Conservation (phyloP, 2,113 vertebrate species). For the Labeo rohita region DNA sequence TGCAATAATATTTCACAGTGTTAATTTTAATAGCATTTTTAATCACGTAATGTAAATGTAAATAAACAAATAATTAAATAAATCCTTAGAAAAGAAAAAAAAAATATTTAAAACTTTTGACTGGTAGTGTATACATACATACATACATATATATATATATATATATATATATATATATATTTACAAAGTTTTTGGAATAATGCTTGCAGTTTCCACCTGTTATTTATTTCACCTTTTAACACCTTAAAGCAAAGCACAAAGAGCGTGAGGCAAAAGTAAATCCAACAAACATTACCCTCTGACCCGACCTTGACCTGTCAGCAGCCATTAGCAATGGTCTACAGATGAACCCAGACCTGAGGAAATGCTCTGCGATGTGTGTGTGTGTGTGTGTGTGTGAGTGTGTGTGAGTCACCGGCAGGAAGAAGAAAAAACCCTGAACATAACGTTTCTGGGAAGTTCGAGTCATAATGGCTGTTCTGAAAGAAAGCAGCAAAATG, state of each 20-base stretch:
- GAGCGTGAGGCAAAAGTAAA: background rate
- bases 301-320: conserved; percentile 33
- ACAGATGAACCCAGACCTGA: conserved; percentile 37
- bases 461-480: background rate
- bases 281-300: conserved; percentile 17
- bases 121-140: background rate
- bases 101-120: no score
- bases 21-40: no score
- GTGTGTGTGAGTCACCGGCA: conserved; percentile 14
- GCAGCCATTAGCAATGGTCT: conserved; percentile 36
- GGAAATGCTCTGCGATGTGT: conserved; percentile 27
- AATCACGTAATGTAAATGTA: no score
- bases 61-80: no score
- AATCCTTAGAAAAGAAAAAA: no score
- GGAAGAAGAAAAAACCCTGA: conserved; percentile 1
- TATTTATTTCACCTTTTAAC: conserved; percentile 33
- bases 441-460: conserved; percentile 1
- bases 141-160: no score
- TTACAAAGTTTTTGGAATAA: background rate
- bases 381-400: background rate
- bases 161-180: background rate
- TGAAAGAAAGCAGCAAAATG: background rate
- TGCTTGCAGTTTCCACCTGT: background rate
- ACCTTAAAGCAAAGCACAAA: conserved; percentile 21
- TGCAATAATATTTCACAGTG: no score